Conservation (phyloP, 2,113 vertebrate species). For the Pedetes capensis region DNA sequence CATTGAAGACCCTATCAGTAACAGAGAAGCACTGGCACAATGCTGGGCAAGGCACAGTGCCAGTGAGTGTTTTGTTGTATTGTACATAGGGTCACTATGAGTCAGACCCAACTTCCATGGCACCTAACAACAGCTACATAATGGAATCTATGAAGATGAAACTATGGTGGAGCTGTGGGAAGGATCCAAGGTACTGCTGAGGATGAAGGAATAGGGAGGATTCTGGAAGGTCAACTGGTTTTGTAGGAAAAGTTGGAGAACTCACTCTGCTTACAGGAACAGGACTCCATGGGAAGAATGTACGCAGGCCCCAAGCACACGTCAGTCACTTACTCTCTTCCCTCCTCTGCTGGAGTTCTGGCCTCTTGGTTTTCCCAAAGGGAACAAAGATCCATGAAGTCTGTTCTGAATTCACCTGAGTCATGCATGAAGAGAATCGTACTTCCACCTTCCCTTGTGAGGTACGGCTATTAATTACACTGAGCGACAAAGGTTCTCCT, state of each 20-base stretch:
- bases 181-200: not conserved
- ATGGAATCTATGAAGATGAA: no score
- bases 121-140: no score
- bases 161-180: not conserved
- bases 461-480: slow-evolving; percentile 72
- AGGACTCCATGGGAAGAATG: not conserved
- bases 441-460: not conserved
- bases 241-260: not conserved
- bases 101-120: no score
- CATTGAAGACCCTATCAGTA: no score
- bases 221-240: not conserved
- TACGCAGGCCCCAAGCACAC: no score
- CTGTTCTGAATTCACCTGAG: not conserved
- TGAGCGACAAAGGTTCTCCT: slow-evolving; percentile 87
- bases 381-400: not conserved
- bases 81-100: no score
- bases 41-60: no score
- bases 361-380: not conserved
- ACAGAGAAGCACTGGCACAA: no score
- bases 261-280: not conserved
- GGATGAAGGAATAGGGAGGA: rapidly evolving
- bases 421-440: rapidly evolving
- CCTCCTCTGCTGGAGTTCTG: not conserved
- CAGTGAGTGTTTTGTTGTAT: no score
- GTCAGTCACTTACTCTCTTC: not conserved